phyloP scores from a whole-genome alignment of 2,888 invertebrate species.

The Drosophila greeni region DNA sequence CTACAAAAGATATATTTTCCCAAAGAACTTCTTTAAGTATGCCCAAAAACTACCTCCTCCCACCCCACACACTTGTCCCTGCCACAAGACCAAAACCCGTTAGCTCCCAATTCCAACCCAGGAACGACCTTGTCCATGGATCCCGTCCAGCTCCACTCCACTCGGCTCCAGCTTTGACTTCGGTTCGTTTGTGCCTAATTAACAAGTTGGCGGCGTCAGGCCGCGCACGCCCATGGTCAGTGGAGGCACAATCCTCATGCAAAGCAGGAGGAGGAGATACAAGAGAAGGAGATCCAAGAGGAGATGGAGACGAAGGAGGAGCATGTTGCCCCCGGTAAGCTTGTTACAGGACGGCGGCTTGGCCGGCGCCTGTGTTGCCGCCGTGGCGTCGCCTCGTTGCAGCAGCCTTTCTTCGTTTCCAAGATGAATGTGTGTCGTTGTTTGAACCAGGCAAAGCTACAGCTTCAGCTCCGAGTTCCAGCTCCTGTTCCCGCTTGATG shows the following conservation, averaged over 20 bases:
- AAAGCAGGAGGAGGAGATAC: slow-evolving; percentile 7
- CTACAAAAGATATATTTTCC: too few relatives aligned
- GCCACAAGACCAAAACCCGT: slow-evolving; percentile 17
- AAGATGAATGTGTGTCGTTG: slow-evolving; percentile 71
- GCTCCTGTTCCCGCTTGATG: slow-evolving; percentile 17
- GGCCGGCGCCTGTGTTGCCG: slow-evolving; percentile 60
- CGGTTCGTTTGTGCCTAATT: slow-evolving; percentile 58
- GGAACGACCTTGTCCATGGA: slow-evolving; percentile 44
- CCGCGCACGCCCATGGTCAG: slow-evolving; percentile 54
- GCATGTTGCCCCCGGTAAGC: slow-evolving; percentile 43
- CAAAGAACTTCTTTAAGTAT: not conserved
- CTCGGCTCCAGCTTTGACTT: not conserved
- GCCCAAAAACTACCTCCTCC: too few relatives aligned
- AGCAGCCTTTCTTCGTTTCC: slow-evolving; percentile 15
- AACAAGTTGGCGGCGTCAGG: slow-evolving; percentile 63
- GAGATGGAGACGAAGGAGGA: not conserved
- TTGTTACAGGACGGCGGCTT: slow-evolving; percentile 67
- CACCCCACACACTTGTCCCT: slow-evolving; percentile 3
- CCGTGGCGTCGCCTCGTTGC: slow-evolving; percentile 48
- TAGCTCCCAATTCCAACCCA: slow-evolving; percentile 13
- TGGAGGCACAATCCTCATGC: slow-evolving; percentile 21
- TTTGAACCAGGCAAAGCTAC: not conserved
- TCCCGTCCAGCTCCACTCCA: not conserved
- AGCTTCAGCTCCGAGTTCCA: not conserved
- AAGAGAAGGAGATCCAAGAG: slow-evolving; percentile 12